Percentiles rank a stretch among this genome's conserved stretches.
These are phyloP conservation scores for Pilophorus perplexus DNA, from an alignment of 2,888 invertebrate genomes.

Conservation along the genomic window DNA sequence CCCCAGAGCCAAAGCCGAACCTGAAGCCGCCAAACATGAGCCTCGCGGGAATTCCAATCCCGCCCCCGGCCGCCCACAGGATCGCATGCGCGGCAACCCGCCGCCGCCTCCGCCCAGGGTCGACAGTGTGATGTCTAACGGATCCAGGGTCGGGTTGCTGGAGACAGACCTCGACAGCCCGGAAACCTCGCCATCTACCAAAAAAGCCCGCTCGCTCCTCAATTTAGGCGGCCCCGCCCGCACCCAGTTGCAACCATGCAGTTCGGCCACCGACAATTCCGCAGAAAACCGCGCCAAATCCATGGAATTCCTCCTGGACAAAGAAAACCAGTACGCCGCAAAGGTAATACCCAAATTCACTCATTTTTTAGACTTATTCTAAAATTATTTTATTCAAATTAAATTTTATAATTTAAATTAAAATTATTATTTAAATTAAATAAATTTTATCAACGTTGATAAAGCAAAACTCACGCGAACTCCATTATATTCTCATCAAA, in stretches of 20 bases:
- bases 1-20: too few species aligned
- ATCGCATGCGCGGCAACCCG: conserved; percentile 50
- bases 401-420: too few species aligned
- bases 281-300: conserved; percentile 63
- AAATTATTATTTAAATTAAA: too few species aligned
- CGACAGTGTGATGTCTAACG: conserved; percentile 48
- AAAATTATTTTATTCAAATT: background rate
- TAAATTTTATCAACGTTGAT: background rate
- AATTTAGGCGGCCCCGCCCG: conserved; percentile 57
- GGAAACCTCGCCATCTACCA: conserved; percentile 53
- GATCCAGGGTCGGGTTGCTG: conserved; percentile 64
- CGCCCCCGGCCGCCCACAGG: conserved; percentile 52
- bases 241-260: conserved; percentile 57
- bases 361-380: background rate
- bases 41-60: too few species aligned
- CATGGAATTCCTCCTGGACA: conserved; percentile 93
- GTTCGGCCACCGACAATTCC: conserved; percentile 51
- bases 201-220: conserved; percentile 67
- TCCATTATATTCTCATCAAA: background rate
- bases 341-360: conserved; percentile 61
- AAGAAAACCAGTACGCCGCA: conserved; percentile 81
- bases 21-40: conserved; percentile 49
- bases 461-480: background rate
- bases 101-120: conserved; percentile 47
- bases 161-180: conserved; percentile 80